These are phyloP conservation scores for Pogonus chalceus DNA, from an alignment of 1,140 invertebrate genomes.

Conservation along the genomic window DNA sequence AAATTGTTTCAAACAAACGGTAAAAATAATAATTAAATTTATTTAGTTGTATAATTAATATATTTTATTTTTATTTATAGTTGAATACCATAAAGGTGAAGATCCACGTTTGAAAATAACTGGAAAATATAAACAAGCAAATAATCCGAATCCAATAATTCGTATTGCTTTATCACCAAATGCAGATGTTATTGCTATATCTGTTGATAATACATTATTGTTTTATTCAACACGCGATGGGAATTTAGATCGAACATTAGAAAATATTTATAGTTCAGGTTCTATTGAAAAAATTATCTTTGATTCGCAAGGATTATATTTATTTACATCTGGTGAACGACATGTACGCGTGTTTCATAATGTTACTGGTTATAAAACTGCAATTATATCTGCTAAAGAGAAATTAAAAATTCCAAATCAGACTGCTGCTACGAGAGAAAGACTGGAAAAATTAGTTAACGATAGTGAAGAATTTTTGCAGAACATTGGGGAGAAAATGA, in stretches of 20 bases:
- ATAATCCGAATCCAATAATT: constrained; percentile 35
- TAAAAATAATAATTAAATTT: constrained; percentile 34
- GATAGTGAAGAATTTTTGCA: constrained; percentile 49
- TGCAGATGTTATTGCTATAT: constrained; percentile 61
- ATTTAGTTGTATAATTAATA: background rate
- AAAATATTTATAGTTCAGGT: constrained; percentile 54
- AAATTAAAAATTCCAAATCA: constrained; percentile 48
- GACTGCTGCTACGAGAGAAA: constrained; percentile 60
- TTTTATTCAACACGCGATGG: constrained; percentile 60
- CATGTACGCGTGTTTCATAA: constrained; percentile 73
- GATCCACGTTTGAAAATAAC: constrained; percentile 59
- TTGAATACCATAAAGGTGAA: constrained; percentile 67
- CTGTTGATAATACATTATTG: constrained; percentile 49
- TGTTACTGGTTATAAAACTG: constrained; percentile 61
- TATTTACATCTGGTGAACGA: constrained; percentile 66
- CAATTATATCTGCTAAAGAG: constrained; percentile 51
- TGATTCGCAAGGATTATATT: constrained; percentile 58
- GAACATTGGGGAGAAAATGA: constrained; percentile 36
- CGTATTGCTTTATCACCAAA: constrained; percentile 63
- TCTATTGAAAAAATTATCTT: constrained; percentile 58
- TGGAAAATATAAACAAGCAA: constrained; percentile 45
- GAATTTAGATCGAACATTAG: constrained; percentile 51
- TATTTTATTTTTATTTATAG: constrained; percentile 40
- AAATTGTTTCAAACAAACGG: constrained; percentile 75
- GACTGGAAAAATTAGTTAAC: constrained; percentile 56